A percentile compares a stretch with the other conserved stretches of the same genome.
These are phyloP conservation scores for Sylvicola cinctus DNA, from an alignment of 2,888 invertebrate genomes.

Conservation along the genomic window DNA sequence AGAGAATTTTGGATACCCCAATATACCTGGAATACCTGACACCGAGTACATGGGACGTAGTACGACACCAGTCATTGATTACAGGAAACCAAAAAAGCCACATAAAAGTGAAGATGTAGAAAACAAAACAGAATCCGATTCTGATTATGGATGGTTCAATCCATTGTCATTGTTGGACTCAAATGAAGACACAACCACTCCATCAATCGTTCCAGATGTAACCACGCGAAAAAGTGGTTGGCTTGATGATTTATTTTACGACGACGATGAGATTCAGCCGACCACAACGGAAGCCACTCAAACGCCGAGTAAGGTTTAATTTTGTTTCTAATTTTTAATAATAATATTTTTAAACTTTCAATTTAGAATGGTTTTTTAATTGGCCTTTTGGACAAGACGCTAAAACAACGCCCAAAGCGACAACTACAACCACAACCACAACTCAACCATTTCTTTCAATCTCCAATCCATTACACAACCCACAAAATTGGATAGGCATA, in stretches of 20 bases:
- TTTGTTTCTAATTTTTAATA: too few species aligned
- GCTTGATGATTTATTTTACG: background rate
- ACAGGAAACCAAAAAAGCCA: slow-evolving; percentile 4
- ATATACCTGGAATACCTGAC: too few species aligned
- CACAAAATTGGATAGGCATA: slow-evolving; percentile 24
- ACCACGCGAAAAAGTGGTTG: background rate
- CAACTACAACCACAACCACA: slow-evolving; percentile 14
- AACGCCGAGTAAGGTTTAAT: too few species aligned
- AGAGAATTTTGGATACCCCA: too few species aligned
- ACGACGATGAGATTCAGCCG: background rate
- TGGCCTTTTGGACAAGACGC: background rate
- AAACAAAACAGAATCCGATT: background rate
- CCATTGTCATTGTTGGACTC: too few species aligned
- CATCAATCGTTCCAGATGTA: background rate
- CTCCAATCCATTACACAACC: slow-evolving; percentile 21
- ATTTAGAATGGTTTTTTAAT: too few species aligned
- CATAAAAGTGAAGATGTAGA: background rate
- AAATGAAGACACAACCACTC: background rate
- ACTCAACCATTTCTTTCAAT: slow-evolving; percentile 23
- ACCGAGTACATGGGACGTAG: background rate
- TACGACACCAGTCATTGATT: slow-evolving; percentile 1
- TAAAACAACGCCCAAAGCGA: background rate
- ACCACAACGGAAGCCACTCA: too few species aligned
- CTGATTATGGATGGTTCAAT: background rate
- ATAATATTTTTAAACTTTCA: too few species aligned